Conservation (phyloP, 2,888 invertebrate species). For the Pyrocoelia pectoralis region DNA sequence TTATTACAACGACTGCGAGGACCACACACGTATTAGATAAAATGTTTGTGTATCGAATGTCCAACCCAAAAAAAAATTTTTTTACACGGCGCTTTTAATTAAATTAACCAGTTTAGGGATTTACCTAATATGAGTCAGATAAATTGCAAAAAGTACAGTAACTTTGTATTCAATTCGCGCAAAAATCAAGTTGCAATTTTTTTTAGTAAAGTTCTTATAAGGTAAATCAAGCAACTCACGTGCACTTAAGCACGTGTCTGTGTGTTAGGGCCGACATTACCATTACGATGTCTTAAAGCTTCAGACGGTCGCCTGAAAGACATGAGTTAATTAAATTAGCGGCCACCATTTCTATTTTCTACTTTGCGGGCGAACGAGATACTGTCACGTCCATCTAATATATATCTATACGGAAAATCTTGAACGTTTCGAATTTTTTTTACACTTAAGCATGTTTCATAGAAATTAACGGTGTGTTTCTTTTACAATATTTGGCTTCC, state of each 20-base stretch:
- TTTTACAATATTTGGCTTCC: conserved; percentile 1
- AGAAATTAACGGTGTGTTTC: neutral
- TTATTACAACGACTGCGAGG: conserved; percentile 25
- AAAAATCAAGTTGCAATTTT: conserved; percentile 32
- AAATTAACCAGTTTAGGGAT: neutral
- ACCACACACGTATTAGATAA: conserved; percentile 47
- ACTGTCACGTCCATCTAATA: conserved; percentile 24
- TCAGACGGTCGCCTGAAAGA: conserved; percentile 33
- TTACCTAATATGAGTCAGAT: neutral
- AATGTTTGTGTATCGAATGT: conserved; percentile 37
- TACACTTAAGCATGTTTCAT: neutral
- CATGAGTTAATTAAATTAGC: conserved; percentile 35
- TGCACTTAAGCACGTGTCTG: conserved; percentile 27
- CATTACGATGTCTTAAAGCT: conserved; percentile 33
- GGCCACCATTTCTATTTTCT: conserved; percentile 23
- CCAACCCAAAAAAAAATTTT: conserved; percentile 37
- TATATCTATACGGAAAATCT: conserved; percentile 16
- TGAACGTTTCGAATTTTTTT: conserved; percentile 13
- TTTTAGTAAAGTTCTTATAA: conserved; percentile 26
- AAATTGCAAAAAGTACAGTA: neutral
- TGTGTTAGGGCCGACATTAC: conserved; percentile 33
- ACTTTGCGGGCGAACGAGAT: conserved; percentile 19
- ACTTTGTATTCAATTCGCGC: conserved; percentile 21
- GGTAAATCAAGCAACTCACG: conserved; percentile 32
- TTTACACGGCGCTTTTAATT: conserved; percentile 13